phyloP scores from a whole-genome alignment of 1,140 invertebrate species.

The Bradysia coprophila region DNA sequence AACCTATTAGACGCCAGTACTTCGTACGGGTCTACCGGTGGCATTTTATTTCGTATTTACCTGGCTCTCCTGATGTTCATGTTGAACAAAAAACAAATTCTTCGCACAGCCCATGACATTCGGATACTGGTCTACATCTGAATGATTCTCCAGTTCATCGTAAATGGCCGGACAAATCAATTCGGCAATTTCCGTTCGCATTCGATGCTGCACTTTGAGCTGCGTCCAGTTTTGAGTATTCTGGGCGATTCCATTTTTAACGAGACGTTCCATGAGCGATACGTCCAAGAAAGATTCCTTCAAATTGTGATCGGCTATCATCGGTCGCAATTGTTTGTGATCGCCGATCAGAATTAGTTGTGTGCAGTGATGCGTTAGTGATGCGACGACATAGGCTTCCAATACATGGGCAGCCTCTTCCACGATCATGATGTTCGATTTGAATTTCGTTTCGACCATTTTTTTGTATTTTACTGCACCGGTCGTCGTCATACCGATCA shows the following conservation, averaged over 20 bases:
- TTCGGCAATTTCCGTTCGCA: slow-evolving; percentile 40
- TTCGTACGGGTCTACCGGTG: too few species aligned
- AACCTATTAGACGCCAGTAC: too few species aligned
- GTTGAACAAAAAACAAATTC: slow-evolving; percentile 42
- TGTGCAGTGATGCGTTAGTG: slow-evolving; percentile 47
- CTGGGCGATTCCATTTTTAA: slow-evolving; percentile 43
- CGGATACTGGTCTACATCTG: slow-evolving; percentile 28
- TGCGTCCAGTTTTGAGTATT: slow-evolving; percentile 27
- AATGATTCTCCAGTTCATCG: slow-evolving; percentile 30
- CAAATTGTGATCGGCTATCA: slow-evolving; percentile 34
- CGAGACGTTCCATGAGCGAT: slow-evolving; percentile 58
- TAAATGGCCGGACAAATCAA: slow-evolving; percentile 43
- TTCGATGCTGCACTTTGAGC: slow-evolving; percentile 42
- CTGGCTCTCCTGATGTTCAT: too few species aligned
- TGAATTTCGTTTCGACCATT: too few species aligned
- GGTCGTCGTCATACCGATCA: too few species aligned
- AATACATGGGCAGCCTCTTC: slow-evolving; percentile 77
- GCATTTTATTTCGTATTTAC: too few species aligned
- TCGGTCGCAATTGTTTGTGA: slow-evolving; percentile 54
- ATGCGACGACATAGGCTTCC: slow-evolving; percentile 53
- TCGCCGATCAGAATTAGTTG: slow-evolving; percentile 76
- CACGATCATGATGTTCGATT: too few species aligned
- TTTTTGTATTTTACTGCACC: too few species aligned
- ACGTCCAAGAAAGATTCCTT: slow-evolving; percentile 40
- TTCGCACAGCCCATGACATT: slow-evolving; percentile 27